Evolutionary conservation across 2,113 vertebrate genomes (phyloP), one percentile per base, ranked within the genome.

Genomic region (Chaenocephalus aceratus): DNA sequence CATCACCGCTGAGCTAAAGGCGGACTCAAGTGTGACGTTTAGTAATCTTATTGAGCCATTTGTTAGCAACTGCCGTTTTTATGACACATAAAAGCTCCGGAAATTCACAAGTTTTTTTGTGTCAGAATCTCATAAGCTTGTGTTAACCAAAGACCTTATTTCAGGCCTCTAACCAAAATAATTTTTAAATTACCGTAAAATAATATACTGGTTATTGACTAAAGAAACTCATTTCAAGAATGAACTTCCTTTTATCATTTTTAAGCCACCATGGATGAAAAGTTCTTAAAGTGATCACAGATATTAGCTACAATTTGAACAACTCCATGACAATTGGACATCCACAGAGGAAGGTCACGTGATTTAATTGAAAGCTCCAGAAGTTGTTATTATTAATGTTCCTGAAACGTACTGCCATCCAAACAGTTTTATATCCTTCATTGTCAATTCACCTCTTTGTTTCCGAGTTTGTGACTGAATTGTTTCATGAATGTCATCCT

Each of bases 401-500:
- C 52, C 9, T 57, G 9, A 73, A 57, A 45, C 14, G 21, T 53
- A 64, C 26, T 72, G 30, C 45, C 48, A 52, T 65, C 48, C 0
- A 76, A 73, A 52, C 10, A 5, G 10, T 48, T 53, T 46, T 34
- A 41, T 52, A 58, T 61, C 30, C 23, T 66, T n/a, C 13, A 10
- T 23, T 62, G 14, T 51, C 36, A 16, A 11, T 81, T 56, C 21
- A n/a, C 59, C 54, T 30, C 30, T 71, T 18, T 75, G 45, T 61
- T 62, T 80, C 63, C 58, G 52, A 34, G 57, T 56, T 77, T 23
- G 18, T 65, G 53, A 11, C 46, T 63, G 13, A 60, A 16, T 11
- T 63, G 23, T 60, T 63, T 21, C 16, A 56, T 65, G 3, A 6
- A 2, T 64, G 44, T 68, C 14, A 36, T 48, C 60, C 41, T 68